Base-by-base conservation (phyloP, 2,888 invertebrate species). In the Mythimna impura region DNA sequence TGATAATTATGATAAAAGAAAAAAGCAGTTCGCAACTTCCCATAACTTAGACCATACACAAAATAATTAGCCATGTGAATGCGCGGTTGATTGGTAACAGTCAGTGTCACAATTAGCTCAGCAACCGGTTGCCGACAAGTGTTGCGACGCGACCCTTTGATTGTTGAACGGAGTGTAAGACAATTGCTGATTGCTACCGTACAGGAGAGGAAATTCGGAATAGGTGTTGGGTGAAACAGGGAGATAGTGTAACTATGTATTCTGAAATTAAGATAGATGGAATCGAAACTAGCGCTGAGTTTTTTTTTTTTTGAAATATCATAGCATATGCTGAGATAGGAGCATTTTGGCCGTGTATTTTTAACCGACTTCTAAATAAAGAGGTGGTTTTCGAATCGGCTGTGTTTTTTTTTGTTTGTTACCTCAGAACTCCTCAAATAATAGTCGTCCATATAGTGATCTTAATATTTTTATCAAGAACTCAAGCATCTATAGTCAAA, bases 41-140 rank as follows among this genome's bases (percentile, higher is more conserved):
- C 22, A 9, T 9, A 55, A 25, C 34, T 47, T 61, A 30, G 0
- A 34, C 84, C 80, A 63, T 22, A 12, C 50, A 20, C 50, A 0
- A 76, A 76, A 82, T 86, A 88, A 88, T 88, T 88, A 88, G 83
- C 62, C 76, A 73, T 80, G 78, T 84, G 89, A 87, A 86, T 80
- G 73, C 76, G 73, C 40, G 66, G 34, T 73, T 83, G 83, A 87
- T 86, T 85, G 82, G 84, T 80, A 76, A 76, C 83, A 81, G 78
- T 81, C 81, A 80, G 76, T 82, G 72, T 72, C 74, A 79, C 86
- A 87, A 89, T 89, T 86, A 88, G 80, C 20, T 81, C 71, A 78
- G 80, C 73, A 66, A 80, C 77, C 58, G 76, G 72, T 76, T 78
- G 80, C 63, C 72, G 61, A 64, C 73, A 67, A 67, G 57, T 68